Base-by-base conservation (phyloP, 2,797 vertebrate species). In the Argentina silus region DNA sequence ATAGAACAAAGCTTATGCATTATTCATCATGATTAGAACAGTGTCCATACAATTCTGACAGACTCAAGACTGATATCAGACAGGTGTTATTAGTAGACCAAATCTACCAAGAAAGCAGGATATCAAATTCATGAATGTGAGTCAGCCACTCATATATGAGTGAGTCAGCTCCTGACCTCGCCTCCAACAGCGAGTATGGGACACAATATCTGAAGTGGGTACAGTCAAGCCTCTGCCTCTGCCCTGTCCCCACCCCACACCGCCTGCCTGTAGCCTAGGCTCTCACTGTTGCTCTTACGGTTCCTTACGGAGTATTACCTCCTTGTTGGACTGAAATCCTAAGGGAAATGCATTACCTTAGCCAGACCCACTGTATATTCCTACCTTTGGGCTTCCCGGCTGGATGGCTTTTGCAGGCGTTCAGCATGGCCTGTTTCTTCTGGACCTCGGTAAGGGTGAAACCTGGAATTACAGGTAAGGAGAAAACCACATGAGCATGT, bases 381-480 rank as follows among this genome's bases (percentile, higher is more conserved):
- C 84, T 90, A 97, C 97, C 95, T 95, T 97, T 98, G 74, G 96
- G 95, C 90, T 98, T 99, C 75, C 95, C 95, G 12, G 91, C 82
- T 4, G 93, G 93, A 77, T 95, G 96, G 82, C 93, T 95, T 91
- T 96, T 98, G 86, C 93, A 95, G 80, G 95, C 97, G 1, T 97
- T 98, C 80, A 96, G 78, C 96, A 98, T 97, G 45, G 97, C 97
- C 90, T 98, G 96, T 84, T 96, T 98, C 88, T 96, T 97, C 87
- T 98, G 97, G 76, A 96, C 88, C 74, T 99, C 96, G 0, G 97
- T 98, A 81, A 98, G 96, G 69, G 94, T 94, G 85, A 97, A 99
- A 62, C 96, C 97, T 98, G 74, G 45, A 47, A 78, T 73, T 14
- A 66, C 60, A 74, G n/a, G 47, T 7, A 70, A 0, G 47, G 59